Percentiles rank a stretch among this genome's conserved stretches.
Conservation (phyloP, 2,113 vertebrate genomes). For the Rhegmatorhina hoffmannsi region DNA sequence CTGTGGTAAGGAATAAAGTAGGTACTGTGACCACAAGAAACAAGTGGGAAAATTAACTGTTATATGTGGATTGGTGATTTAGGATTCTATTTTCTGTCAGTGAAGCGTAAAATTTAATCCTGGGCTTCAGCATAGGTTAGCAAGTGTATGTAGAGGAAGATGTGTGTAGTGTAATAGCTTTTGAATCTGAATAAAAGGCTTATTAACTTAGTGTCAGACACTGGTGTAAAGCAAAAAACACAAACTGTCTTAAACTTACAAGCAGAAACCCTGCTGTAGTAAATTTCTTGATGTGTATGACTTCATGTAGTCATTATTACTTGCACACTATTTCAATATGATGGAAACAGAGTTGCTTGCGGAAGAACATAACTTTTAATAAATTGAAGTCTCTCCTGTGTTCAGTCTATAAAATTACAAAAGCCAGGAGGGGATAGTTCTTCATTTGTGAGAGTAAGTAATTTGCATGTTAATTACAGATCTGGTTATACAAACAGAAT, state of each 20-base stretch:
- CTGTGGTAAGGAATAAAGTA: neutral
- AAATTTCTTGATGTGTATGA: neutral
- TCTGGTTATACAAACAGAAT: neutral
- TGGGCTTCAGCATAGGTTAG: neutral
- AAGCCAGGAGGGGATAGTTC: neutral
- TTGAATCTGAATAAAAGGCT: constrained; percentile 57
- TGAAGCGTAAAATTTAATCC: constrained; percentile 70
- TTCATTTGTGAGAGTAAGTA: neutral
- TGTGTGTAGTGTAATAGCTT: constrained; percentile 54
- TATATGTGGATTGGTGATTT: constrained; percentile 38
- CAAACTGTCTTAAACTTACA: neutral
- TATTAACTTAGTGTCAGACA: constrained; percentile 13
- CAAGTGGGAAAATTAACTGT: constrained; percentile 45
- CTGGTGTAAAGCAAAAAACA: neutral
- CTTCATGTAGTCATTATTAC: neutral
- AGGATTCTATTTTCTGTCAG: constrained; percentile 66
- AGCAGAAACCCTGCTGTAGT: neutral
- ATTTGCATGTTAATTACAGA: constrained; percentile 17
- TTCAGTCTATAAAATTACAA: constrained; percentile 13
- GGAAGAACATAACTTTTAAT: neutral
- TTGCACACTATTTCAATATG: neutral
- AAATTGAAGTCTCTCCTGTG: neutral
- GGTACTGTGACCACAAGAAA: neutral
- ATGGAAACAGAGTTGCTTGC: constrained; percentile 1
- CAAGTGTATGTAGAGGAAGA: constrained; percentile 46